phyloP scores from a whole-genome alignment of 2,797 vertebrate genomes.

The Sebastes trivittatus region DNA sequence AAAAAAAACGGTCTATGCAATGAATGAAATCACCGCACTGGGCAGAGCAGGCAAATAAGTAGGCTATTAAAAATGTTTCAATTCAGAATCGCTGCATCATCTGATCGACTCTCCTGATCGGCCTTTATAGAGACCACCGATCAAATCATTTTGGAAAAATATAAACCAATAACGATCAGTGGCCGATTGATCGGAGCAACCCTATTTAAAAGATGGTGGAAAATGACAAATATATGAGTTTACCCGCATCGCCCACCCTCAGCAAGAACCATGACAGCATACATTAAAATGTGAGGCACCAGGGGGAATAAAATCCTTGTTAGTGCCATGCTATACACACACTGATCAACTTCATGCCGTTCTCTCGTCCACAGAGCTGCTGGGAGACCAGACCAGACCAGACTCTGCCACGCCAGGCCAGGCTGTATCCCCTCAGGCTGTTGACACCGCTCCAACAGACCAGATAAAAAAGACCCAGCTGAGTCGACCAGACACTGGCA shows the following conservation, averaged over 20 bases:
- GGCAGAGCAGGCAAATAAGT: not conserved
- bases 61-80: not conserved
- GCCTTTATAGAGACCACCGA: not conserved
- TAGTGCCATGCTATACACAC: conserved; percentile 28
- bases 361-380: conserved; percentile 33
- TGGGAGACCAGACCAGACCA: conserved; percentile 57
- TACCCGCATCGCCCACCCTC: not conserved
- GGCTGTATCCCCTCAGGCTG: conserved; percentile 66
- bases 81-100: not conserved
- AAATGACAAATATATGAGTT: not conserved
- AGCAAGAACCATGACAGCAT: not conserved
- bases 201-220: no score
- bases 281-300: not conserved
- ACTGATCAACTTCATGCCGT: conserved; percentile 40
- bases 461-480: conserved; percentile 79
- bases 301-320: not conserved
- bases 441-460: conserved; percentile 78
- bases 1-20: no score
- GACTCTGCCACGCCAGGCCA: conserved; percentile 47
- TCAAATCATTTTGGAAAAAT: not conserved
- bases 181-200: not conserved
- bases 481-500: conserved; percentile 75
- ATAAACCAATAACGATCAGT: not conserved
- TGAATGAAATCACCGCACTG: no score
- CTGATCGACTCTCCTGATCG: fast-evolving